Evolutionary conservation across 2,113 vertebrate species (phyloP).

Genomic region (Phoxinus phoxinus): DNA sequence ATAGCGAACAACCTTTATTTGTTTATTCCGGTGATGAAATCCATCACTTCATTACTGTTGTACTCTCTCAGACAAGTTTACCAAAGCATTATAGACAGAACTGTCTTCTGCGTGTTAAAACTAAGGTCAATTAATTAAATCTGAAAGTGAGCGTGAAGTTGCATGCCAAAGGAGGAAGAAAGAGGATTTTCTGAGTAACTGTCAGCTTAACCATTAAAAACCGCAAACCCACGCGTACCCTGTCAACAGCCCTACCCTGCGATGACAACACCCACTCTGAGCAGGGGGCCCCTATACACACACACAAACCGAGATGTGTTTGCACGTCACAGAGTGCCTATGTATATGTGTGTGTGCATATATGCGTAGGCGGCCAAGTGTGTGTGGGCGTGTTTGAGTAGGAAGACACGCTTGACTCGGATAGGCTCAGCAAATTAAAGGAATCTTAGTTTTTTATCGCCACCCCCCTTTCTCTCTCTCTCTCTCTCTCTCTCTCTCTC

Average conservation of each 20-base stretch:
- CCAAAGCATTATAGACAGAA: slow-evolving; percentile 6
- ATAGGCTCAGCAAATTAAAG: slow-evolving; percentile 36
- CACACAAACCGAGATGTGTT: not conserved
- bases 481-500: not conserved
- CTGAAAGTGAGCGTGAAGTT: slow-evolving; percentile 15
- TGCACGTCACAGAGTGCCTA: slow-evolving; percentile 27
- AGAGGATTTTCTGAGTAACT: slow-evolving; percentile 44
- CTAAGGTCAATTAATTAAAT: slow-evolving; percentile 3
- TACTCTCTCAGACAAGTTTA: not conserved
- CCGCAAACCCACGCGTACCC: slow-evolving; percentile 27
- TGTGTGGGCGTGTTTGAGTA: slow-evolving; percentile 44
- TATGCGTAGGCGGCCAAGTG: slow-evolving; percentile 25
- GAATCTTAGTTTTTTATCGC: slow-evolving; percentile 5
- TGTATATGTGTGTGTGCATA: slow-evolving; percentile 24
- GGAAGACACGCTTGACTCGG: slow-evolving; percentile 37
- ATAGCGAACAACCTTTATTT: not conserved
- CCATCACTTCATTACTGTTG: not conserved
- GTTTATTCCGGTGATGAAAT: not conserved
- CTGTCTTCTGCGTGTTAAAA: not conserved
- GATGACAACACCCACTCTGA: slow-evolving; percentile 35
- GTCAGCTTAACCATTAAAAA: slow-evolving; percentile 43
- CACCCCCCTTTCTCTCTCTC: not conserved
- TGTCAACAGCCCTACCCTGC: slow-evolving; percentile 35
- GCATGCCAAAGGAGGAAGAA: slow-evolving; percentile 25
- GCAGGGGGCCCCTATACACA: slow-evolving; percentile 26